A percentile compares a stretch with the other conserved stretches of the same genome.
Evolutionary conservation across 64 coral and sea anemone genomes (phyloP).

Genomic region (Pocillopora verrucosa): DNA sequence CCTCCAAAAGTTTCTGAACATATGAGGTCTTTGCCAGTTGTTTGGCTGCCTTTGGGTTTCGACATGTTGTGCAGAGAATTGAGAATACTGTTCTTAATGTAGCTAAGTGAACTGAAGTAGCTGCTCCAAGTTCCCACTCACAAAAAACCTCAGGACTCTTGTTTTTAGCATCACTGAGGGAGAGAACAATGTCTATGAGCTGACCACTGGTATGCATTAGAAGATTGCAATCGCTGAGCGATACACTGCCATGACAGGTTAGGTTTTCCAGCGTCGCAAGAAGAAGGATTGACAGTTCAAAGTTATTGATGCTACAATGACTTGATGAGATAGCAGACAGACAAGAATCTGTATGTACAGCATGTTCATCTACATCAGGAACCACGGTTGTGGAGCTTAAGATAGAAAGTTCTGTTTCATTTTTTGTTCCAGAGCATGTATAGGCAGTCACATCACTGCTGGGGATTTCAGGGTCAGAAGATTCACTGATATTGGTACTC

Average conservation of each 20-base stretch:
- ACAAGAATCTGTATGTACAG: background rate
- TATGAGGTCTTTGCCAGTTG: constrained; percentile 58
- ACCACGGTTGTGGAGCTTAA: background rate
- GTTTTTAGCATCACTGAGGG: constrained; percentile 21
- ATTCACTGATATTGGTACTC: background rate
- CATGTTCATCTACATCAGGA: background rate
- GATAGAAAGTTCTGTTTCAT: background rate
- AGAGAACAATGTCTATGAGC: constrained; percentile 60
- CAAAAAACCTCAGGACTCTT: constrained; percentile 26
- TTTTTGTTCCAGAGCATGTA: background rate
- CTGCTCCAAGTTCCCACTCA: constrained; percentile 47
- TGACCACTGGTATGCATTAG: constrained; percentile 50
- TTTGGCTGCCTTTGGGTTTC: constrained; percentile 69
- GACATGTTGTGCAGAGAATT: constrained; percentile 53
- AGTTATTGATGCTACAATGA: constrained; percentile 25
- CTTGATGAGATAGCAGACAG: background rate
- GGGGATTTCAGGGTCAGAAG: background rate
- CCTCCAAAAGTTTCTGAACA: constrained; percentile 53
- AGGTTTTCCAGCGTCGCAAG: constrained; percentile 75
- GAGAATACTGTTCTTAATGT: constrained; percentile 60
- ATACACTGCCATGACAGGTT: constrained; percentile 40
- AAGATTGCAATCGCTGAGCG: constrained; percentile 31
- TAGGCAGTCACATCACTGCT: background rate
- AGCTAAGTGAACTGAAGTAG: constrained; percentile 44
- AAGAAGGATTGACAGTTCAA: constrained; percentile 65